Evolutionary conservation across 2,113 vertebrate genomes (phyloP).

Genomic region (Scophthalmus maximus): DNA sequence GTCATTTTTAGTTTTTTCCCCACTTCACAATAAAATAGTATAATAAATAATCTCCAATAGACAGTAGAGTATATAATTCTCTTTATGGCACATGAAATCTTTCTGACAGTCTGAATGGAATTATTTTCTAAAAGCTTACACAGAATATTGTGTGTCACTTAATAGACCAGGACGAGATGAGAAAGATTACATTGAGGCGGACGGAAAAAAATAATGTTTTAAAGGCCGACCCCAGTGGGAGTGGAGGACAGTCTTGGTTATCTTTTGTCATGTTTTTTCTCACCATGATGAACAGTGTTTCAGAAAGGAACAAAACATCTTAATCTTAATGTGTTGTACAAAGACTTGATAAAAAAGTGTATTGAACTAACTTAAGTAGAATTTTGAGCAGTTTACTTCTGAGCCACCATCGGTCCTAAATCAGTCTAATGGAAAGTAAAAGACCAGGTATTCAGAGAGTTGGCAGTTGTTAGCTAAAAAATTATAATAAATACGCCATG

Average conservation of each 20-base stretch:
- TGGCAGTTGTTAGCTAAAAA: no score
- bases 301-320: slow-evolving; percentile 48
- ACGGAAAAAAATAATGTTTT: slow-evolving; percentile 11
- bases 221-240: slow-evolving; percentile 25
- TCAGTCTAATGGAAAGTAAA: no score
- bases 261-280: slow-evolving; percentile 39
- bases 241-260: slow-evolving; percentile 16
- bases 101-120: slow-evolving; percentile 16
- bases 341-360: slow-evolving; percentile 20
- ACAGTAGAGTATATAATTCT: slow-evolving; percentile 18
- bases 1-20: not conserved
- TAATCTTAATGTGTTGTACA: slow-evolving; percentile 30
- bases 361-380: not conserved
- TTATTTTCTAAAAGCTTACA: slow-evolving; percentile 41
- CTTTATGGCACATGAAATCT: slow-evolving; percentile 20
- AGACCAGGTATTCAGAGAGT: no score
- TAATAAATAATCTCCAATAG: slow-evolving; percentile 33
- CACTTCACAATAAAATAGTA: slow-evolving; percentile 7
- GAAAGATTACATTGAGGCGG: slow-evolving; percentile 40
- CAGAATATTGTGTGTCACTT: slow-evolving; percentile 38
- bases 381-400: slow-evolving; percentile 3
- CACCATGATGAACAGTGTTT: slow-evolving; percentile 36
- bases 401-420: not conserved
- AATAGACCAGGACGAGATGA: slow-evolving; percentile 41
- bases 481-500: no score